Base-by-base conservation (phyloP, 2,888 invertebrate species). In the Harpalus rubripes region DNA sequence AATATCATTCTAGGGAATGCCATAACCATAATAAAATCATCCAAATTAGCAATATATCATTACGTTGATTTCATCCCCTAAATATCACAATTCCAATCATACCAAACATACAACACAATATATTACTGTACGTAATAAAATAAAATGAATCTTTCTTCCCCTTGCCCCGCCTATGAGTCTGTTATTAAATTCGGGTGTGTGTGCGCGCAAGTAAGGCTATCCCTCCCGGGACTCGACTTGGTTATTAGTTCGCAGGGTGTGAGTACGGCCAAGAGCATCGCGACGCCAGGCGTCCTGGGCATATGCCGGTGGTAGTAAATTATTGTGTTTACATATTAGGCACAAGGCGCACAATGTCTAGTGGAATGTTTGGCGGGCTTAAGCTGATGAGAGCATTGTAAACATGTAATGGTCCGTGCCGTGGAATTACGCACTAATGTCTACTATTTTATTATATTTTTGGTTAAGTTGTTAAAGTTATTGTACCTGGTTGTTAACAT, bases 321-420 rank as follows among this genome's bases (percentile, higher is more conserved):
- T 84, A 84, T 78, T 63, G 78, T 84, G 84, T 84, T 76, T 84
- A 84, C 84, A 84, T 84, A 84, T 84, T 84, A 84, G 84, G 78
- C 76, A 44, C 44, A 7, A 63, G 63, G 58, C 59, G 59, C 44
- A 59, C 59, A 74, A 76, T 76, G 76, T 76, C 41, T 76, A 63
- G 22, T 22, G 83, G 83, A 84, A 74, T 84, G 76, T 76, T 63
- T 61, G 83, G 76, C 52, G 76, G 65, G 78, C 26, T 44, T 65
- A 65, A 74, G 61, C 65, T 84, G 84, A 84, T 78, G 84, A 84
- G 78, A 84, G 78, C 76, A 78, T 61, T 84, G 84, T 84, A 84
- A 84, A 84, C 84, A 84, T 78, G 52, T 78, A 84, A 84, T 84
- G 84, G 84, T 52, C 76, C 83, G 18, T 76, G 26, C 16, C 41